Percentiles rank a stretch among this genome's conserved stretches.
Conservation (phyloP, 1,140 invertebrate species). For the Caenorhabditis briggsae region DNA sequence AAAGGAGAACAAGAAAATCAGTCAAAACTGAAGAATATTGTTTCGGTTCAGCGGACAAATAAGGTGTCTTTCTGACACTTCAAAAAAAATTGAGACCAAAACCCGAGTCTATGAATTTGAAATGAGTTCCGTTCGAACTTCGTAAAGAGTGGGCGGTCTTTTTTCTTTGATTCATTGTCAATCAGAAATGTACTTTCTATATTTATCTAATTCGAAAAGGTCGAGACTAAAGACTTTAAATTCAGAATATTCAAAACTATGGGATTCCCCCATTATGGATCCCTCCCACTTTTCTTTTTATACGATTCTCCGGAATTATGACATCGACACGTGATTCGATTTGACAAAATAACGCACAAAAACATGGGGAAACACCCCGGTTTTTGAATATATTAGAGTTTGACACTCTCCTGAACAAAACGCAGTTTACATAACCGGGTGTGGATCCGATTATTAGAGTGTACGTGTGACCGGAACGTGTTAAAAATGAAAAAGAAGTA, state of each 20-base stretch:
- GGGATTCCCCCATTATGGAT: background rate
- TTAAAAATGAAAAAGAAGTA: constrained; percentile 1
- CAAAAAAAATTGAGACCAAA: background rate
- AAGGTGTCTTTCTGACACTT: background rate
- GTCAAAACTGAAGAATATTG: background rate
- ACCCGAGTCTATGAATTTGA: background rate
- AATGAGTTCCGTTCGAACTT: constrained; percentile 3
- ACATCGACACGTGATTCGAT: constrained; percentile 34
- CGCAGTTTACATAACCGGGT: constrained; percentile 1
- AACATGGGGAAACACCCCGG: constrained; percentile 48
- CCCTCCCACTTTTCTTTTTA: background rate
- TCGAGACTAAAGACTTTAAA: background rate
- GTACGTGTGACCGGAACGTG: constrained; percentile 50
- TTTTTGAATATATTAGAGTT: constrained; percentile 52
- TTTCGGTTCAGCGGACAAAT: background rate
- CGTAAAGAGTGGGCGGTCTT: background rate
- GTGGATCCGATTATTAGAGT: constrained; percentile 4
- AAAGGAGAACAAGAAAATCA: background rate
- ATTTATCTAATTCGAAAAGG: background rate
- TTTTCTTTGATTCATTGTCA: background rate
- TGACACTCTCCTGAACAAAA: background rate
- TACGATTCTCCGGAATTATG: background rate
- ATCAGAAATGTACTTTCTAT: constrained; percentile 9
- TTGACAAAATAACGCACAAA: constrained; percentile 31
- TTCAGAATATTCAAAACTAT: background rate